Percentiles rank a stretch among this genome's conserved stretches.
Evolutionary conservation across 2,888 invertebrate species (phyloP).

Genomic region (Phymatocera aterrima): DNA sequence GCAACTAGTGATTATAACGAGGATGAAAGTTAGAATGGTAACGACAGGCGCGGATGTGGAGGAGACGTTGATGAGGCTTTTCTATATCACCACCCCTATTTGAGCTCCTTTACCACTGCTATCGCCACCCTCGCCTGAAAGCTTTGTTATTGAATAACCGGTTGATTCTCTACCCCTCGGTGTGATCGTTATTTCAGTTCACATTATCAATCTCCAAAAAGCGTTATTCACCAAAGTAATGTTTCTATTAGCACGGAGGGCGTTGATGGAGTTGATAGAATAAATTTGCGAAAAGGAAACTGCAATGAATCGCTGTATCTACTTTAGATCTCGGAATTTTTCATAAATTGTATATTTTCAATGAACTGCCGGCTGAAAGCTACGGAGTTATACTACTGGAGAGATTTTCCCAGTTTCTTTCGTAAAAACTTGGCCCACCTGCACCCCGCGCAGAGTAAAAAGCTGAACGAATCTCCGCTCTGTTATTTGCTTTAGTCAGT

Average conservation of each 20-base stretch:
- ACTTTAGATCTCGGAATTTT: background rate
- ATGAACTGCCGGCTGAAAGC: background rate
- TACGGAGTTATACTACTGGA: background rate
- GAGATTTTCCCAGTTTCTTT: background rate
- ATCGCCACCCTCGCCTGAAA: constrained; percentile 32
- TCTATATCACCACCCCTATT: constrained; percentile 8
- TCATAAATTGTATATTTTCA: background rate
- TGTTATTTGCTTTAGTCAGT: background rate
- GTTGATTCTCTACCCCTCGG: constrained; percentile 31
- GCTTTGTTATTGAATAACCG: constrained; percentile 47
- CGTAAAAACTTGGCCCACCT: too few relatives aligned
- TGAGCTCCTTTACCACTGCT: constrained; percentile 1
- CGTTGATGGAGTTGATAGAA: background rate
- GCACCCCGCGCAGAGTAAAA: background rate
- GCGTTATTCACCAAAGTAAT: constrained; percentile 17
- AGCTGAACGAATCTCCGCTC: background rate
- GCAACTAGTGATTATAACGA: constrained; percentile 26
- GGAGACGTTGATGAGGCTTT: constrained; percentile 40
- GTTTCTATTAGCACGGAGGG: constrained; percentile 20
- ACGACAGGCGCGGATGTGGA: constrained; percentile 31
- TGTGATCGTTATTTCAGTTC: constrained; percentile 28
- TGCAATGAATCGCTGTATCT: background rate
- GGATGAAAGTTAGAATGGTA: constrained; percentile 3
- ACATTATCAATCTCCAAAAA: constrained; percentile 34
- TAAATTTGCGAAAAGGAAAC: background rate